A percentile compares a stretch with the other conserved stretches of the same genome.
phyloP scores from a whole-genome alignment of 2,797 vertebrate genomes.

The Clamator glandarius region DNA sequence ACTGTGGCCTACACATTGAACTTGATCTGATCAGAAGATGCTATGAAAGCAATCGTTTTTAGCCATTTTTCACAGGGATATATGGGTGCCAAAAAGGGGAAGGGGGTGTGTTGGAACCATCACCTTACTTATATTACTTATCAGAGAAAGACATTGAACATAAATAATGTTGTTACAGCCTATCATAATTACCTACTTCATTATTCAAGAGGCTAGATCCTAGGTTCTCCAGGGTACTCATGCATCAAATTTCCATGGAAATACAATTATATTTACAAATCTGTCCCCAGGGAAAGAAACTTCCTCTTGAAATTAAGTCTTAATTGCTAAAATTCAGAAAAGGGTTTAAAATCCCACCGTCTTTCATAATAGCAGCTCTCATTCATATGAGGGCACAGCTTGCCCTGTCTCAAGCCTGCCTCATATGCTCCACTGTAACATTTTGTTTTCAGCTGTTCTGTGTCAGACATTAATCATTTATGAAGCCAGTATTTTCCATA shows the following conservation, averaged over 20 bases:
- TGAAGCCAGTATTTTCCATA: neutral
- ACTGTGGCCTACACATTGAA: neutral
- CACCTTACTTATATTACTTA: neutral
- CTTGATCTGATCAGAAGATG: neutral
- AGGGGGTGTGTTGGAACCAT: too few relatives aligned
- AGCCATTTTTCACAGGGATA: neutral
- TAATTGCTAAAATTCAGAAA: neutral
- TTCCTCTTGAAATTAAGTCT: neutral
- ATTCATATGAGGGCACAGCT: neutral
- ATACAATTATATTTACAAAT: neutral
- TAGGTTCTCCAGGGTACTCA: neutral
- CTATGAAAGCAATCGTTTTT: neutral
- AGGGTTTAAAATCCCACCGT: neutral
- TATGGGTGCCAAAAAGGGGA: neutral
- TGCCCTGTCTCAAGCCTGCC: neutral
- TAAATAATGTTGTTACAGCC: neutral
- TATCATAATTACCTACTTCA: neutral
- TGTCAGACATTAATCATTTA: neutral
- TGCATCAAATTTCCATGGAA: neutral
- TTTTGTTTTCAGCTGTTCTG: neutral
- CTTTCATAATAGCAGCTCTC: neutral
- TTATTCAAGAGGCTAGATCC: neutral
- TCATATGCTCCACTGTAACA: neutral
- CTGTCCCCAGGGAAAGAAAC: neutral
- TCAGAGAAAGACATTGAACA: neutral